Base-by-base conservation (phyloP, 1,140 invertebrate species). In the Drosophila micromelanica region DNA sequence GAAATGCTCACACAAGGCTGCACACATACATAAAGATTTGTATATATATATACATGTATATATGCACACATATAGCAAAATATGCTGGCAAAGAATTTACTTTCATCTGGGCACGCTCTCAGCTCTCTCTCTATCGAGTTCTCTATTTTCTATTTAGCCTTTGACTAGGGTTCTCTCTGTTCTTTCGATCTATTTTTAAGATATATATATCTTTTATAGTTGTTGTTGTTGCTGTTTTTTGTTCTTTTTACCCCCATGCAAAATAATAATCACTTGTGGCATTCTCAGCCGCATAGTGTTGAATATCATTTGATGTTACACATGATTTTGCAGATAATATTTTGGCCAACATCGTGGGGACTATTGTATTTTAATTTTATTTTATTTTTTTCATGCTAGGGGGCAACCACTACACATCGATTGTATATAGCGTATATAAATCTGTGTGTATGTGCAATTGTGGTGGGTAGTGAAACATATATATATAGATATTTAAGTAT, bases 201-300 rank as follows among this genome's bases (percentile, higher is more conserved):
- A 17, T 59, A 63, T 69, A 63, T 73, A 30, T 51, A 52, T 32
- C 11, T 62, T 17, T 64, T 20, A 15, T 17, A 30, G 7, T 49
- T 5, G 6, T 5, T 49, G 46, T 30, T 23, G 46, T 6, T 43
- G 42, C 9, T 15, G 23, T 60, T 6, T 40, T 62, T 15, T 49
- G 43, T 35, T 32, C 43, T 35, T 52, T 71, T 63, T 72, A 43
- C 40, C 38, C 48, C 42, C 49, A 63, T 80, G 84, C 79, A 84
- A 79, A 89, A 89, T 90, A 89, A 89, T 89, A 89, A 89, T 89
- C 84, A 76, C 70, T 90, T 78, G 84, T 90, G 84, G 84, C 85
- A 86, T 86, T 81, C 78, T 84, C 72, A 78, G 78, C 64, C 78
- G 82, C 46, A 89, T 89, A 89, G 84, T 89, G 84, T 89, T 89